Base-by-base conservation (phyloP, 1,140 invertebrate species). In the Habropoda laboriosa region DNA sequence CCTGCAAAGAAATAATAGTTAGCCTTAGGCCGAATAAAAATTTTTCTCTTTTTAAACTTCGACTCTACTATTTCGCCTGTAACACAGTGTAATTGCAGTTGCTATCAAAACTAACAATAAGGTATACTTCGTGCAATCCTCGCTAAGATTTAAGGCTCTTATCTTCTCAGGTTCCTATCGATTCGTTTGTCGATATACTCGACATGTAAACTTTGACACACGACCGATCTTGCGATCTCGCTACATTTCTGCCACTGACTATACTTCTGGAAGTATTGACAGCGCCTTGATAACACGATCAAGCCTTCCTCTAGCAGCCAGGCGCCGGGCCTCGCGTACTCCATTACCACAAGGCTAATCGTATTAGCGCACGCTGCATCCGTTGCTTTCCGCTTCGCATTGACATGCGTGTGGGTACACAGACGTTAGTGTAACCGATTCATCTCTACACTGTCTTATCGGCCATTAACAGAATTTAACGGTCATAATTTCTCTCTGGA, bases 241-340 rank as follows among this genome's bases (percentile, higher is more conserved):
- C 47, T 49, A 18, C 58, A 81, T 64, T 86, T 86, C n/a, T n/a
- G n/a, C n/a, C n/a, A n/a, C n/a, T 40, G 45, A 67, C 51, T 30
- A 27, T 72, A 55, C 47, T 82, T 60, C 67, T 61, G 80, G 61
- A 87, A 83, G 79, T 86, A 87, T 82, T 85, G 84, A 73, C 70
- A 81, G 66, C 71, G 85, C 85, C 86, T 82, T 85, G 83, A 79
- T 87, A 87, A 87, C 86, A 83, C 61, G 82, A 87, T 87, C 82
- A 88, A 55, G 75, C 74, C 73, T 58, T 60, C 58, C 72, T 78
- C 53, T 57, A 58, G 74, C 77, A 82, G 80, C n/a, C 81, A 86
- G 78, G 51, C 55, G 32, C 30, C 53, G 60, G 60, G 57, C 58
- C 51, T 78, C 77, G 85, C 80, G 60, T 86, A 83, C 82, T 88